These are phyloP conservation scores for Oryctes rhinoceros DNA, from an alignment of 1,140 invertebrate genomes.

Conservation along the genomic window DNA sequence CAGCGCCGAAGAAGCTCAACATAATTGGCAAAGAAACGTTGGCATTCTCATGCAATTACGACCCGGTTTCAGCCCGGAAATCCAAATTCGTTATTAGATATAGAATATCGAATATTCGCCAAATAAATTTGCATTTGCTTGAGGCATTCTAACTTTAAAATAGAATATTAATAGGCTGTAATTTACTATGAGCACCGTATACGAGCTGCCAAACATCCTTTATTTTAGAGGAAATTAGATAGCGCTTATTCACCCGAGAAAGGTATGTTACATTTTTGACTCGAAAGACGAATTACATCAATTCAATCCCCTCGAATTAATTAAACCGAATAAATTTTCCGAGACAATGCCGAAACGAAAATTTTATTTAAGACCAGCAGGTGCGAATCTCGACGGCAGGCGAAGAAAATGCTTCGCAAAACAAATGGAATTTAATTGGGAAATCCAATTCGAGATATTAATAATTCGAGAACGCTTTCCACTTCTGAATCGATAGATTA, in stretches of 20 bases:
- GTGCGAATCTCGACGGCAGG: conserved; percentile 19
- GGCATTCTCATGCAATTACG: too few relatives aligned
- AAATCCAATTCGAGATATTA: conserved; percentile 23
- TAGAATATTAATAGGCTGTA: too few relatives aligned
- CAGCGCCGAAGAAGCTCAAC: too few relatives aligned
- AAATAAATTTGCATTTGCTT: too few relatives aligned
- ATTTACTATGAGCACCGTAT: too few relatives aligned
- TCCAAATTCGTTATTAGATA: too few relatives aligned
- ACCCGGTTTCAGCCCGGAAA: too few relatives aligned
- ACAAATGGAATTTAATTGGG: conserved; percentile 37
- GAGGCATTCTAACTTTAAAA: too few relatives aligned
- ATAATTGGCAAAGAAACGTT: too few relatives aligned
- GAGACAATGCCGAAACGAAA: conserved; percentile 1
- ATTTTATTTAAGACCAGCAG: conserved; percentile 33
- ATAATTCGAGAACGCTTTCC: conserved; percentile 20
- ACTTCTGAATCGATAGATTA: conserved; percentile 23
- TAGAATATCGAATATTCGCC: too few relatives aligned
- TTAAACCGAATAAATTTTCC: background rate
- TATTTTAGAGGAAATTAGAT: background rate
- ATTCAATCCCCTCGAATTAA: conserved; percentile 16
- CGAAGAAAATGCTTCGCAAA: background rate
- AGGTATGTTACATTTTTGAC: background rate
- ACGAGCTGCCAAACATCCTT: background rate
- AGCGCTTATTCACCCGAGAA: background rate
- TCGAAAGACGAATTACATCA: conserved; percentile 2